Base-by-base conservation (phyloP, 2,113 vertebrate genomes). In the Neodon shergylaensis region DNA sequence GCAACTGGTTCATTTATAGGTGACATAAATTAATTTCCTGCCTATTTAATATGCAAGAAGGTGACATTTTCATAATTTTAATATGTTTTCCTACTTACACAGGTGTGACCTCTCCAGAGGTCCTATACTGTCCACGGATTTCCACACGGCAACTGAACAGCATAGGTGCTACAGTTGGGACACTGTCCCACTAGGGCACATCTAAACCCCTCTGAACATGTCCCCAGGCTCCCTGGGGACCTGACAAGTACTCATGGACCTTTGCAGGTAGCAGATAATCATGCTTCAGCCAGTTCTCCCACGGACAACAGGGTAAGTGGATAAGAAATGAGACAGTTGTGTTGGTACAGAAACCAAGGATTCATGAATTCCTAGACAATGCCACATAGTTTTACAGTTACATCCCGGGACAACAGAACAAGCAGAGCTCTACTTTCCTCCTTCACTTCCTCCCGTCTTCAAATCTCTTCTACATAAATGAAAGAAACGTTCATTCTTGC, bases 71-170 rank as follows among this genome's bases (percentile, higher is more conserved):
- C 42, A 66, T 16, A 1, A 39, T 90, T 54, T 52, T 9, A 39
- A 92, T 82, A 39, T 33, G n/a, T 49, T 33, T n/a, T 49, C 6
- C 54, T 61, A 44, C 39, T 16, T 3, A 77, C 58, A 70, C 24
- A 28, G 1, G 0, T 2, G 4, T 0, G 16, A 12, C 36, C 89
- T 63, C n/a, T 61, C 8, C 39, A 12, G 17, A 12, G 1, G 47
- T 16, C 0, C 1, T 14, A 21, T 17, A 8, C 7, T 8, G 31
- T 33, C 58, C 0, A 0, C 1, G 49, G 13, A n/a, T 81, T 76
- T 47, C 33, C 63, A 42, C 82, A 19, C 78, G 28, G 39, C 17
- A 14, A 39, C 28, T 4, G 31, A 33, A 52, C 42, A 0, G 31
- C 17, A 54, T 3, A 39, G 16, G 3, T 36, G 42, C 22, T 72